These are phyloP conservation scores for Aleiodes leptofemur DNA, from an alignment of 2,888 invertebrate species.

Conservation along the genomic window DNA sequence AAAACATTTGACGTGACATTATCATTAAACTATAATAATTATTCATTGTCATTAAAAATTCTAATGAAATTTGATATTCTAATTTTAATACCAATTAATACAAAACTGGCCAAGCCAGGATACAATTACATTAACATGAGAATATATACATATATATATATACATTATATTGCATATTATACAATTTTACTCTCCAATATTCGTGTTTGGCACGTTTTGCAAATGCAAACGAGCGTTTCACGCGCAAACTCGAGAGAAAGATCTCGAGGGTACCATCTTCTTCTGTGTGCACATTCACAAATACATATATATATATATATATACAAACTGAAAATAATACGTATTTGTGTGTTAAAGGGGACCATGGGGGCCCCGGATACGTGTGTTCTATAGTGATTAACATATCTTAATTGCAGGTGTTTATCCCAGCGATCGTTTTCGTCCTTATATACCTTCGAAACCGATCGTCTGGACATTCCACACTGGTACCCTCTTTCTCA, in stretches of 20 bases:
- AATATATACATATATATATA: background rate
- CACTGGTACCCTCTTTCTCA: constrained; percentile 50
- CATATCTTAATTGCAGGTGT: constrained; percentile 71
- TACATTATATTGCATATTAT: constrained; percentile 1
- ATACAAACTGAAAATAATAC: constrained; percentile 40
- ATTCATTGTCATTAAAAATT: too few relatives aligned
- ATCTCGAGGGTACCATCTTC: constrained; percentile 2
- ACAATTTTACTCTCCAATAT: constrained; percentile 22
- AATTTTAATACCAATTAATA: constrained; percentile 35
- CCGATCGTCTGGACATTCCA: constrained; percentile 63
- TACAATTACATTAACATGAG: background rate
- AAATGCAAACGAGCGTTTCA: constrained; percentile 41
- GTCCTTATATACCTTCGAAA: constrained; percentile 58
- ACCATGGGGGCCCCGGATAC: constrained; percentile 46
- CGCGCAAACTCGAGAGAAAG: constrained; percentile 29
- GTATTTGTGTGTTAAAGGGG: constrained; percentile 45
- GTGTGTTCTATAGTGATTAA: constrained; percentile 65
- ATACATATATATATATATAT: constrained; percentile 35
- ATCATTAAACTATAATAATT: too few relatives aligned
- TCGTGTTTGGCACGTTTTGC: constrained; percentile 37
- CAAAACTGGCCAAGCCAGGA: constrained; percentile 9
- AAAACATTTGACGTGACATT: too few relatives aligned
- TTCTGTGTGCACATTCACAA: background rate
- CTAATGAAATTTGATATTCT: constrained; percentile 31
- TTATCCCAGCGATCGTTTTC: constrained; percentile 58